phyloP scores from a whole-genome alignment of 2,888 invertebrate species.

The Andrena praecox region DNA sequence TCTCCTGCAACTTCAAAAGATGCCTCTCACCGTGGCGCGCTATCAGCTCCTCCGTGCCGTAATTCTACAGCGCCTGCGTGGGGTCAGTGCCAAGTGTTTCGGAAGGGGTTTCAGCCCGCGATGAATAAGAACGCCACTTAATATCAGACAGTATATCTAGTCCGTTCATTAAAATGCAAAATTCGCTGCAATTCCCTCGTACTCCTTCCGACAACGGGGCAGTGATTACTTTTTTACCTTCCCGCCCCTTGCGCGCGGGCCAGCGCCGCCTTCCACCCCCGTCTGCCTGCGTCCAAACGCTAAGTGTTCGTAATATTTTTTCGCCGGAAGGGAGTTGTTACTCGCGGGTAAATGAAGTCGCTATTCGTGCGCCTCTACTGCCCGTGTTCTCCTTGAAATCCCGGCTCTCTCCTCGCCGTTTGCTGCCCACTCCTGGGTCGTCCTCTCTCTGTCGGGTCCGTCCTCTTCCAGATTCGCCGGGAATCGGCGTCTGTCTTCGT shows the following conservation, averaged over 20 bases:
- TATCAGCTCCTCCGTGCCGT: background rate
- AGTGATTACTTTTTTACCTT: slow-evolving; percentile 25
- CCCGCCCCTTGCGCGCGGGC: slow-evolving; percentile 21
- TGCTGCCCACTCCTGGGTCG: background rate
- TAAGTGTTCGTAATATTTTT: slow-evolving; percentile 66
- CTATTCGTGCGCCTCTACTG: slow-evolving; percentile 52
- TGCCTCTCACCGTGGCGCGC: background rate
- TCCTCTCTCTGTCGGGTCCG: background rate
- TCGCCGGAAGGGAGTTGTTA: slow-evolving; percentile 52
- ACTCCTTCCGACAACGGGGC: slow-evolving; percentile 3
- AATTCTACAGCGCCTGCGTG: slow-evolving; percentile 17
- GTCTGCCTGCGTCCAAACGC: slow-evolving; percentile 7
- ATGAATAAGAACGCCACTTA: slow-evolving; percentile 58
- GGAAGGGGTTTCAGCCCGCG: slow-evolving; percentile 46
- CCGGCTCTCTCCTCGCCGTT: slow-evolving; percentile 8
- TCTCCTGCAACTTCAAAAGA: background rate
- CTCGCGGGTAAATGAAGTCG: slow-evolving; percentile 66
- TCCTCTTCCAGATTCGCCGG: background rate
- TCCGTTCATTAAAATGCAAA: slow-evolving; percentile 66
- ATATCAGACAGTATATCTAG: slow-evolving; percentile 54
- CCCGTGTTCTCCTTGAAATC: slow-evolving; percentile 1
- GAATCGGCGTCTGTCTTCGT: background rate
- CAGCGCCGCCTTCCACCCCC: no score
- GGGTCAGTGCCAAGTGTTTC: slow-evolving; percentile 51
- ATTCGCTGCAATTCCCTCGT: slow-evolving; percentile 51